Percentiles rank a stretch among this genome's conserved stretches.
Conservation (phyloP, 2,797 vertebrate genomes). For the Accipiter minullus region DNA sequence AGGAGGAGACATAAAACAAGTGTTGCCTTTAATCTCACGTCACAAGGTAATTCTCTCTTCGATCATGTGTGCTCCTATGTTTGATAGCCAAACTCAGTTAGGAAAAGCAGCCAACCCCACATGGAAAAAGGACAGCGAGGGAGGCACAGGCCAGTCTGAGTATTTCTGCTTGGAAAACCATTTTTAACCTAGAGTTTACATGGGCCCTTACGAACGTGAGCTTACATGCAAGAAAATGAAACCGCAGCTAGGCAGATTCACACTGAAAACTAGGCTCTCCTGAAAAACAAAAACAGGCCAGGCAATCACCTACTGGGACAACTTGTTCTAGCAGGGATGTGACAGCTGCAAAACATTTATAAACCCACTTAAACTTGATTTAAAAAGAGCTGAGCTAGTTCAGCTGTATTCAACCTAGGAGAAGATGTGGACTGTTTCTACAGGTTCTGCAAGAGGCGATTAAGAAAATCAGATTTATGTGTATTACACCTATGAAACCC, state of each 20-base stretch:
- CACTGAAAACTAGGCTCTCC: background rate
- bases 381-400: conserved; percentile 17
- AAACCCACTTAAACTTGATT: conserved; percentile 1
- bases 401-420: background rate
- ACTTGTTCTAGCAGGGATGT: background rate
- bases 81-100: background rate
- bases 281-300: background rate
- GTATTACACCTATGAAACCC: background rate
- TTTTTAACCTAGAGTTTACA: background rate
- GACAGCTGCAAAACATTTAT: background rate
- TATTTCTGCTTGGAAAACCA: background rate
- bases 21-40: background rate
- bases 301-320: background rate
- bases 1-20: background rate
- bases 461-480: background rate
- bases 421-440: background rate
- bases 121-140: fast-evolving
- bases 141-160: background rate
- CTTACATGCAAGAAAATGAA: background rate
- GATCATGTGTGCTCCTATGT: fast-evolving
- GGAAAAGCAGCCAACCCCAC: background rate
- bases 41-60: background rate
- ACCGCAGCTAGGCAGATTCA: background rate
- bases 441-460: background rate
- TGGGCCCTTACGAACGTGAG: background rate